phyloP scores from a whole-genome alignment of 2,113 vertebrate species.

The Galemys pyrenaicus region DNA sequence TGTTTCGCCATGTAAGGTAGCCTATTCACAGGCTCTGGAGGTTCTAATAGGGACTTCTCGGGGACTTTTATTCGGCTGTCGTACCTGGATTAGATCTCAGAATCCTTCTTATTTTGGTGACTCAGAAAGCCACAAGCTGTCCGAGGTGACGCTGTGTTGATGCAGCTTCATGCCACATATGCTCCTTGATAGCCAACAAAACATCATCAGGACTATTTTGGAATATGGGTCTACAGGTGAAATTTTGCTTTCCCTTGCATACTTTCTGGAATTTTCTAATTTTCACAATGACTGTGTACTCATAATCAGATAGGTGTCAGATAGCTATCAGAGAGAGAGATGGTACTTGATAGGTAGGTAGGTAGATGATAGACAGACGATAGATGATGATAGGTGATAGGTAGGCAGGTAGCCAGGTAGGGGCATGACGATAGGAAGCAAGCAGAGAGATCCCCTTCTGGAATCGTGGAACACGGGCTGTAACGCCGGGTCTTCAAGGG shows the following conservation, averaged over 20 bases:
- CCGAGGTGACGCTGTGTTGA: accelerated
- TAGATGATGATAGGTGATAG: too few relatives aligned
- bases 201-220: accelerated
- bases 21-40: neutral
- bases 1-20: accelerated
- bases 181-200: accelerated
- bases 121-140: neutral
- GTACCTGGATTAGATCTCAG: neutral
- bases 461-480: accelerated
- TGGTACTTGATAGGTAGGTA: too few relatives aligned
- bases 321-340: neutral
- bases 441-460: neutral
- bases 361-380: neutral
- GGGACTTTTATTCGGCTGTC: accelerated
- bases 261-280: neutral
- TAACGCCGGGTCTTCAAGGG: accelerated
- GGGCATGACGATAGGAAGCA: too few relatives aligned
- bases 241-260: accelerated
- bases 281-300: neutral
- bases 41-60: accelerated
- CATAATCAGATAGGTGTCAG: neutral
- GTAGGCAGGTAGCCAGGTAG: accelerated
- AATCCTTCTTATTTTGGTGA: neutral
- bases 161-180: accelerated
- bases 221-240: accelerated